A percentile compares a stretch with the other conserved stretches of the same genome.
phyloP scores from a whole-genome alignment of 2,113 vertebrate genomes.

The Chauna torquata region DNA sequence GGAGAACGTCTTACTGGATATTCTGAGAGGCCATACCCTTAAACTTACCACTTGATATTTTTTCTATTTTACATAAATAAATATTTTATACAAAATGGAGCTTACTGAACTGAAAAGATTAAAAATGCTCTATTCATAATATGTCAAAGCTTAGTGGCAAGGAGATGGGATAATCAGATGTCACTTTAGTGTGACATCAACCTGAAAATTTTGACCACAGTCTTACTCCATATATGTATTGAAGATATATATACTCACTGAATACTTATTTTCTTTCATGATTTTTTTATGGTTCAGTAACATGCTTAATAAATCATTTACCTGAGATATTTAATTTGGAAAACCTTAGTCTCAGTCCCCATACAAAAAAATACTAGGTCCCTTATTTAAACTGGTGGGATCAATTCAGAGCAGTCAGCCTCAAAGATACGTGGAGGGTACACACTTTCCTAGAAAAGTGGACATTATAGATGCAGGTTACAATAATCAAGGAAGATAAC shows the following conservation, averaged over 20 bases:
- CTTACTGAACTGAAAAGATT: background rate
- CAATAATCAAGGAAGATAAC: background rate
- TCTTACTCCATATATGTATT: background rate
- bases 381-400: background rate
- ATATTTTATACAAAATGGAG: background rate
- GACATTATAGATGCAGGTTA: background rate
- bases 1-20: rapidly evolving
- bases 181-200: rapidly evolving
- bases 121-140: background rate
- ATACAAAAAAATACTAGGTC: background rate
- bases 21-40: background rate
- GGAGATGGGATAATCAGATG: background rate
- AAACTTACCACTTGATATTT: background rate
- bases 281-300: background rate
- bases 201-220: background rate
- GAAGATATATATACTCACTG: background rate
- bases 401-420: background rate
- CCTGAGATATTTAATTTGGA: background rate
- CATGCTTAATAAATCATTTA: background rate
- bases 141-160: background rate
- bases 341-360: background rate
- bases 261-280: background rate
- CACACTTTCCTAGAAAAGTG: background rate
- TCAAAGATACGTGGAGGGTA: background rate
- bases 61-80: background rate